A percentile compares a stretch with the other conserved stretches of the same genome.
Conservation (phyloP, 2,797 vertebrate species). For the Argyrosomus regius region DNA sequence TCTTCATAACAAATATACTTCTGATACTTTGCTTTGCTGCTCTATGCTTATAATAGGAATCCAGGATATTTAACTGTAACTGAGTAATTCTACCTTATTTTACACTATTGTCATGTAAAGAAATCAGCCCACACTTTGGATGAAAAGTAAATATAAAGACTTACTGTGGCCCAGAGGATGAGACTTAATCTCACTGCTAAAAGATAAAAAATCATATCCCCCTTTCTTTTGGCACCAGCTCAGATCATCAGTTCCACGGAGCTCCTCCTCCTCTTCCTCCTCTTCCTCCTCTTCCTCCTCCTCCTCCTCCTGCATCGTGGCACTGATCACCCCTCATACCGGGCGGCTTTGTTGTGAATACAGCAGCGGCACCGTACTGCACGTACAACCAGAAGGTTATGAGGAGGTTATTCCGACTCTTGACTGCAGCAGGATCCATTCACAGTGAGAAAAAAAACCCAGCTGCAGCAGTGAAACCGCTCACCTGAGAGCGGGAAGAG, state of each 20-base stretch:
- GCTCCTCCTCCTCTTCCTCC: constrained; percentile 53
- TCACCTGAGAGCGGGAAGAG: neutral
- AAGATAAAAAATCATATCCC: neutral
- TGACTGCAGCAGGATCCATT: constrained; percentile 53
- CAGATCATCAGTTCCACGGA: neutral
- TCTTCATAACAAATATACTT: neutral
- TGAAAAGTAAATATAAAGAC: neutral
- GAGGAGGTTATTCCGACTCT: constrained; percentile 67
- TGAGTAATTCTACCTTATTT: neutral
- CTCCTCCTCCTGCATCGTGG: constrained; percentile 41
- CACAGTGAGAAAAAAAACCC: neutral
- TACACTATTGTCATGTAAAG: neutral
- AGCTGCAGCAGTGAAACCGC: constrained; percentile 1
- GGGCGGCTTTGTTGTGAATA: constrained; percentile 59
- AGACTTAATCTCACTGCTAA: no score
- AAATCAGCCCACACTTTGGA: neutral
- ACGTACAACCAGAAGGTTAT: constrained; percentile 73
- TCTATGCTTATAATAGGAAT: neutral
- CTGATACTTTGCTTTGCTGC: neutral
- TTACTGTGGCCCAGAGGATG: no score
- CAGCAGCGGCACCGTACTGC: constrained; percentile 42
- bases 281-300: constrained; percentile 43
- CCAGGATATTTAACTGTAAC: neutral
- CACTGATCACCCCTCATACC: constrained; percentile 58
- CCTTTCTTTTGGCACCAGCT: neutral